phyloP scores from a whole-genome alignment of 2,113 vertebrate species.

The Hyperopisus bebe region DNA sequence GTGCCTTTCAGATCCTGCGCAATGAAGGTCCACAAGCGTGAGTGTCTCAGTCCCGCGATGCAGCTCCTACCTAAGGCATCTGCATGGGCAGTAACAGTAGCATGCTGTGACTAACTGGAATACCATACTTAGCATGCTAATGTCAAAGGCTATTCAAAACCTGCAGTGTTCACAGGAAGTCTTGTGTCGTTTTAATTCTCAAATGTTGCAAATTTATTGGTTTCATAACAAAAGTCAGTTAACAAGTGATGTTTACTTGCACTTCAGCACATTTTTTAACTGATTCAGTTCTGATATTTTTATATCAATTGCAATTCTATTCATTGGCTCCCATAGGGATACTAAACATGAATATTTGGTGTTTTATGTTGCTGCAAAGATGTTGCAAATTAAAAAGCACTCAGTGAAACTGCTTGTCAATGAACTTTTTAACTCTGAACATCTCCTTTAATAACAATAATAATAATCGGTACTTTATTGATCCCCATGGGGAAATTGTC shows the following conservation, averaged over 20 bases:
- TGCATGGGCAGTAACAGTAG: neutral
- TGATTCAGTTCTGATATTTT: neutral
- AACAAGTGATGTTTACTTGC: neutral
- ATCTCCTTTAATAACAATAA: neutral
- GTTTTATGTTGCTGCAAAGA: neutral
- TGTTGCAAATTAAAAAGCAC: neutral
- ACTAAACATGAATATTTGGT: neutral
- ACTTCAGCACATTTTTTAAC: neutral
- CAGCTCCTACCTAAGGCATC: neutral
- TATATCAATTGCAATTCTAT: neutral
- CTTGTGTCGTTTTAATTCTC: neutral
- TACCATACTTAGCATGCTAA: neutral
- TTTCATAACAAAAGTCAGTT: neutral
- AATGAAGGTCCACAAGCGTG: slow-evolving; percentile 69
- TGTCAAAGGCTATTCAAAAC: neutral
- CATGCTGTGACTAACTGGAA: neutral
- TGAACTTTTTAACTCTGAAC: neutral
- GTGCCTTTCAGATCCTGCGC: slow-evolving; percentile 71
- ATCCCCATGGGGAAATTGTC: too few relatives aligned
- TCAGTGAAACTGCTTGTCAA: neutral
- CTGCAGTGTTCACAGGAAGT: neutral
- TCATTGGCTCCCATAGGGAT: neutral
- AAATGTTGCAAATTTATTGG: neutral
- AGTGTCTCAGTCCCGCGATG: slow-evolving; percentile 31
- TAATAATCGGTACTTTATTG: too few relatives aligned